Percentiles rank a stretch among this genome's conserved stretches.
phyloP scores from a whole-genome alignment of 2,113 vertebrate genomes.

The Rattus norvegicus region GRCr8 NC_086020.1:26045001-26045500 shows the following conservation, averaged over 20 bases:
- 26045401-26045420: background rate
- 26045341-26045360: background rate
- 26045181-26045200: conserved; percentile 38
- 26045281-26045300: conserved; percentile 8
- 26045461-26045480: too few species aligned
- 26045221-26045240: background rate
- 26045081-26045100: background rate
- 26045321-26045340: background rate
- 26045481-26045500: too few species aligned
- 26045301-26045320: background rate
- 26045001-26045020: background rate
- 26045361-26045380: background rate
- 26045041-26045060: background rate
- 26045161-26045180: background rate
- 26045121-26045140: background rate
- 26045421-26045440: too few species aligned
- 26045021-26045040: background rate
- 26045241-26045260: background rate
- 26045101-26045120: background rate
- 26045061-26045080: background rate
- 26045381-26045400: background rate
- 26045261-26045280: conserved; percentile 30
- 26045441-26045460: too few species aligned
- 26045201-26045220: conserved; percentile 2
- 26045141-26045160: conserved; percentile 21